Conservation (phyloP, 2,797 vertebrate genomes). For the Pangasius mekongensis region DNA sequence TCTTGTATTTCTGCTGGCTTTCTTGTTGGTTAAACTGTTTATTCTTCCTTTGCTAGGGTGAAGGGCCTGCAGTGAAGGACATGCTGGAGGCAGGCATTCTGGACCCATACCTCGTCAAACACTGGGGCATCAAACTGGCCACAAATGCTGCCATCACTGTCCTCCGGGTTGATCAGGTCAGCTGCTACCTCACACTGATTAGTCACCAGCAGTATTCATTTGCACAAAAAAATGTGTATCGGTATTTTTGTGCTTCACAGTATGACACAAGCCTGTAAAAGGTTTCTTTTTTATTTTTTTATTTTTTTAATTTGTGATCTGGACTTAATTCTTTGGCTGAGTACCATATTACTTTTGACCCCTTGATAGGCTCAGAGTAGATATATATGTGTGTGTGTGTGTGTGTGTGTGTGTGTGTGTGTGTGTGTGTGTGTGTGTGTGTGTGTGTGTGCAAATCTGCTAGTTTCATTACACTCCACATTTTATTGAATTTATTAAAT, state of each 20-base stretch:
- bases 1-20: background rate
- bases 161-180: constrained; percentile 94
- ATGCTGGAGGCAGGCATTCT: constrained; percentile 88
- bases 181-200: constrained; percentile 50
- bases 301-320: background rate
- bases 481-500: background rate
- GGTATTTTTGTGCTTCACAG: background rate
- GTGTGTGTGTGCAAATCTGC: no score
- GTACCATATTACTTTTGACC: background rate
- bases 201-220: background rate
- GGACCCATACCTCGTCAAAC: constrained; percentile 91
- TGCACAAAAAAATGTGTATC: background rate
- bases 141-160: constrained; percentile 95
- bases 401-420: no score
- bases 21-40: background rate
- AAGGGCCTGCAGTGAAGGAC: constrained; percentile 88
- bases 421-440: no score
- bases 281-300: background rate
- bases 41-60: constrained; percentile 74
- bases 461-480: background rate
- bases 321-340: background rate
- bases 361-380: background rate
- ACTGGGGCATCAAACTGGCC: constrained; percentile 94
- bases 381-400: no score
- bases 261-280: background rate